Evolutionary conservation across 2,113 vertebrate genomes (phyloP).

Genomic region (Corapipo altera): DNA sequence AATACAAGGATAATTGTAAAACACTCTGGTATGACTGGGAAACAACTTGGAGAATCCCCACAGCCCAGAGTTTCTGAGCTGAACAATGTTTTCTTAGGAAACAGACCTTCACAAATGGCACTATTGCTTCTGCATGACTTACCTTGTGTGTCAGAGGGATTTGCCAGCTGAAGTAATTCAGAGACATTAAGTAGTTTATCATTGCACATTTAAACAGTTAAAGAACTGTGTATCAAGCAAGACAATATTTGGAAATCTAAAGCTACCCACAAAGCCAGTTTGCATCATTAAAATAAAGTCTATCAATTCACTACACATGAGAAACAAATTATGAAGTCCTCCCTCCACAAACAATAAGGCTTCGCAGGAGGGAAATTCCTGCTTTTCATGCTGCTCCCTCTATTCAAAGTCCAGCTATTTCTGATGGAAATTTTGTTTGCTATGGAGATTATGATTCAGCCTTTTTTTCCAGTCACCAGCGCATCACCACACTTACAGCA

Average conservation of each 20-base stretch:
- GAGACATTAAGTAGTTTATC: neutral
- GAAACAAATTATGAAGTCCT: constrained; percentile 29
- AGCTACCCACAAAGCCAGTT: neutral
- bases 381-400: constrained; percentile 45
- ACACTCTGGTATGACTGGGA: neutral
- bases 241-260: neutral
- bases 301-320: neutral
- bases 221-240: neutral
- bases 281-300: constrained; percentile 12
- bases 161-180: neutral
- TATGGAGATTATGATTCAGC: constrained; percentile 32
- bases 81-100: constrained; percentile 21
- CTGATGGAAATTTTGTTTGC: constrained; percentile 47
- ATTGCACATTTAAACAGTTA: constrained; percentile 18
- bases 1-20: neutral
- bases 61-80: neutral
- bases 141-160: constrained; percentile 26
- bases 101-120: neutral
- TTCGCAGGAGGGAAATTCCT: constrained; percentile 24
- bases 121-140: constrained; percentile 61
- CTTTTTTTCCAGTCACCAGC: neutral
- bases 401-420: constrained; percentile 38
- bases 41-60: neutral
- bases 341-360: neutral
- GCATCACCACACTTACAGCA: neutral